phyloP scores from a whole-genome alignment of 2,113 vertebrate species.

The Hoplias malabaricus region DNA sequence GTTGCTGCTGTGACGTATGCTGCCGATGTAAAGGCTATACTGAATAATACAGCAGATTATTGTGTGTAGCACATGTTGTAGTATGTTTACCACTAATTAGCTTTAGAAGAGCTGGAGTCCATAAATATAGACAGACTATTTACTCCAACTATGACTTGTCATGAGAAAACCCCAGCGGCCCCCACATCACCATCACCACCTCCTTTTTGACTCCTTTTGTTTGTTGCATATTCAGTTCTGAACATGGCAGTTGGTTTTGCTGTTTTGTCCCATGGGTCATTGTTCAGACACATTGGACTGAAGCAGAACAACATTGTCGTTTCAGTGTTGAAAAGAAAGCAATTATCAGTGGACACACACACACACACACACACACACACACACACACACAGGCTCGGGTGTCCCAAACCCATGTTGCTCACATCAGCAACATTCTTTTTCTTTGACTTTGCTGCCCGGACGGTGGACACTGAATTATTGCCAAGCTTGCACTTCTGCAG shows the following conservation, averaged over 20 bases:
- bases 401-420: background rate
- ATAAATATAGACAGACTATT: too few relatives aligned
- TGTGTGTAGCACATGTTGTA: too few relatives aligned
- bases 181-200: background rate
- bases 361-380: background rate
- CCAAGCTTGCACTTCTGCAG: conserved; percentile 60
- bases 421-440: conserved; percentile 32
- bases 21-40: too few relatives aligned
- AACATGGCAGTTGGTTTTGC: background rate
- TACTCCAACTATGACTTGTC: background rate
- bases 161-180: too few relatives aligned
- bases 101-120: too few relatives aligned
- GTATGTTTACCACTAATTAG: too few relatives aligned
- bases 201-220: background rate
- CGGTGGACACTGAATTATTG: conserved; percentile 59
- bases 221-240: background rate
- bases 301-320: background rate
- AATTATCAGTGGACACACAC: conserved; percentile 10
- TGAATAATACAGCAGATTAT: too few relatives aligned
- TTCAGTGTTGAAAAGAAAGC: background rate
- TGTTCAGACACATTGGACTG: background rate
- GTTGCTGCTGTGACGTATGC: too few relatives aligned
- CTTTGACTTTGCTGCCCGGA: conserved; percentile 47
- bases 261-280: background rate
- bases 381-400: background rate